These are phyloP conservation scores for Athalia cordata DNA, from an alignment of 2,888 invertebrate genomes.

Conservation along the genomic window DNA sequence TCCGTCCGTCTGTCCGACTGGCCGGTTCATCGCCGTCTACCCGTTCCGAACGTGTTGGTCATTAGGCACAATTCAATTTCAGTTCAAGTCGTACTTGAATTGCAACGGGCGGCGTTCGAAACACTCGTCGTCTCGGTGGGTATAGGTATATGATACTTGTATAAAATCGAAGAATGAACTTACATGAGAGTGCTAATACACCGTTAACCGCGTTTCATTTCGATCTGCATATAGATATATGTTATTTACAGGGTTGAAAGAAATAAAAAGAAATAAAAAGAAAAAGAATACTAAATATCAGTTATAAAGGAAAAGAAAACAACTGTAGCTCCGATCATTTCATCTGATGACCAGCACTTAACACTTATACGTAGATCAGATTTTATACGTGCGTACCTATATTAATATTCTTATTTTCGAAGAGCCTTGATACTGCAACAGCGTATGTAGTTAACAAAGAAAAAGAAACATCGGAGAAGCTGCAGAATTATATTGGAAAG, in stretches of 20 bases:
- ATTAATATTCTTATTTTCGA: no score
- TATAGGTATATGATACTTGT: slow-evolving; percentile 2
- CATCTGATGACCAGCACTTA: slow-evolving; percentile 41
- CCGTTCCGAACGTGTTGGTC: slow-evolving; percentile 16
- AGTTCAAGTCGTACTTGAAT: slow-evolving; percentile 31
- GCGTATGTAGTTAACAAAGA: no score
- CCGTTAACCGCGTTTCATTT: slow-evolving; percentile 36
- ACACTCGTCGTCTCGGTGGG: neutral
- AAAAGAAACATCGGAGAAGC: no score
- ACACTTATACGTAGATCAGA: slow-evolving; percentile 27
- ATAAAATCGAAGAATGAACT: neutral
- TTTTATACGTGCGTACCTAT: neutral
- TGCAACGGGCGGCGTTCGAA: slow-evolving; percentile 21
- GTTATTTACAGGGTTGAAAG: neutral
- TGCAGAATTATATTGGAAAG: no score
- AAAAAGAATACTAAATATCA: neutral
- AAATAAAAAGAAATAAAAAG: neutral
- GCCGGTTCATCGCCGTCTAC: neutral
- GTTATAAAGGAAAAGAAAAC: neutral
- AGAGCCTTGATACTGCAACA: no score
- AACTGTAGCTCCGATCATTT: slow-evolving; percentile 27
- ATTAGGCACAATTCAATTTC: slow-evolving; percentile 41
- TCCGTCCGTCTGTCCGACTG: neutral
- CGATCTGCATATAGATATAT: neutral
- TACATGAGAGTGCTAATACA: slow-evolving; percentile 29